Evolutionary conservation across 2,888 invertebrate genomes (phyloP).

Genomic region (Ophraella communa): DNA sequence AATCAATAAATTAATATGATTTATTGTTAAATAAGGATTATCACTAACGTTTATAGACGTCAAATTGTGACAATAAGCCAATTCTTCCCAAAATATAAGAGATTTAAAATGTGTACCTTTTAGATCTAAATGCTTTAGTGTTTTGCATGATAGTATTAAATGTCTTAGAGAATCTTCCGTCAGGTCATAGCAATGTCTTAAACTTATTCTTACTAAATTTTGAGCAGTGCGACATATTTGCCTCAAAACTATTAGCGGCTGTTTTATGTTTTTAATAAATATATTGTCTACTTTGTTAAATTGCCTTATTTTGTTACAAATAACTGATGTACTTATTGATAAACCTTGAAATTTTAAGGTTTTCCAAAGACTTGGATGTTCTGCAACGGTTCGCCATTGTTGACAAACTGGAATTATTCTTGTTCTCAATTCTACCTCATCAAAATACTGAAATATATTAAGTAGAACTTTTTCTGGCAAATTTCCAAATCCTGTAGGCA

Average conservation of each 20-base stretch:
- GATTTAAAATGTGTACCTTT: slow-evolving; percentile 33
- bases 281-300: slow-evolving; percentile 26
- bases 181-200: slow-evolving; percentile 32
- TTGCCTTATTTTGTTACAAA: slow-evolving; percentile 34
- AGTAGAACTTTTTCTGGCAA: slow-evolving; percentile 26
- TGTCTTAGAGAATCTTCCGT: slow-evolving; percentile 32
- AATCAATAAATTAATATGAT: slow-evolving; percentile 26
- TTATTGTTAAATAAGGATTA: slow-evolving; percentile 21
- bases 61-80: slow-evolving; percentile 19
- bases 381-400: slow-evolving; percentile 31
- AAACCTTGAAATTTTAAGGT: slow-evolving; percentile 27
- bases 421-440: slow-evolving; percentile 29
- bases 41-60: slow-evolving; percentile 29
- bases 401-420: slow-evolving; percentile 35
- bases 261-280: slow-evolving; percentile 11
- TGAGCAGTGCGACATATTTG: slow-evolving; percentile 32
- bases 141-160: slow-evolving; percentile 26
- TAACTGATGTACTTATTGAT: slow-evolving; percentile 12
- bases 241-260: slow-evolving; percentile 25
- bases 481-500: slow-evolving; percentile 18
- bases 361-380: slow-evolving; percentile 33
- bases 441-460: slow-evolving; percentile 31
- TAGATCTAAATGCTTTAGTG: slow-evolving; percentile 28
- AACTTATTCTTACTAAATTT: slow-evolving; percentile 18
- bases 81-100: slow-evolving; percentile 33